Percentiles rank a stretch among this genome's conserved stretches.
Conservation (phyloP, 1,140 invertebrate genomes). For the Caerostris extrusa region DNA sequence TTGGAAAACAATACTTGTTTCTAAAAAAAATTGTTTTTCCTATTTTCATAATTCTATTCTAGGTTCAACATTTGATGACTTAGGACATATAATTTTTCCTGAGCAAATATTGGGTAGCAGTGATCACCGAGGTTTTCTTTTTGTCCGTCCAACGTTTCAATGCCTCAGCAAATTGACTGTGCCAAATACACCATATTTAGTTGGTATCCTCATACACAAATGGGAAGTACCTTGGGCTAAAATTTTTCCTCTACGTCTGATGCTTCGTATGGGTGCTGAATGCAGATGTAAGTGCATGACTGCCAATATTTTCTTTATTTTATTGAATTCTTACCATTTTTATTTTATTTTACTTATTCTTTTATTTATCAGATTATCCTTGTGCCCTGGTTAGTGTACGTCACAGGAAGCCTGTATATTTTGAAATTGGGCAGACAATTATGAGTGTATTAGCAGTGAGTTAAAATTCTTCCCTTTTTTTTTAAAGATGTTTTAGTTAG, state of each 20-base stretch:
- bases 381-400: slow-evolving; percentile 91
- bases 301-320: background rate
- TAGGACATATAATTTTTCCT: slow-evolving; percentile 86
- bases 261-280: slow-evolving; percentile 91
- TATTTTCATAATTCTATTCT: slow-evolving; percentile 78
- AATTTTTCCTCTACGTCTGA: slow-evolving; percentile 89
- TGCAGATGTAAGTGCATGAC: slow-evolving; percentile 85
- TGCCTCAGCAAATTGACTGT: slow-evolving; percentile 90
- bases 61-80: slow-evolving; percentile 88
- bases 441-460: slow-evolving; percentile 91
- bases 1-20: background rate
- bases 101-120: slow-evolving; percentile 88
- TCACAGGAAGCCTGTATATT: slow-evolving; percentile 90
- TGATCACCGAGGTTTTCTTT: slow-evolving; percentile 92
- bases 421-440: slow-evolving; percentile 94
- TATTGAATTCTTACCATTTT: background rate
- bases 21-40: background rate
- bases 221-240: slow-evolving; percentile 94
- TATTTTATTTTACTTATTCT: background rate
- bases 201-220: slow-evolving; percentile 91
- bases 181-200: slow-evolving; percentile 89
- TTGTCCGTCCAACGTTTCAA: slow-evolving; percentile 90
- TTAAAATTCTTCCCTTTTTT: slow-evolving; percentile 66
- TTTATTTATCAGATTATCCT: slow-evolving; percentile 86
- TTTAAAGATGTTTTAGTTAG: background rate